phyloP scores from a whole-genome alignment of 2,113 vertebrate genomes.

The Pristiophorus japonicus region DNA sequence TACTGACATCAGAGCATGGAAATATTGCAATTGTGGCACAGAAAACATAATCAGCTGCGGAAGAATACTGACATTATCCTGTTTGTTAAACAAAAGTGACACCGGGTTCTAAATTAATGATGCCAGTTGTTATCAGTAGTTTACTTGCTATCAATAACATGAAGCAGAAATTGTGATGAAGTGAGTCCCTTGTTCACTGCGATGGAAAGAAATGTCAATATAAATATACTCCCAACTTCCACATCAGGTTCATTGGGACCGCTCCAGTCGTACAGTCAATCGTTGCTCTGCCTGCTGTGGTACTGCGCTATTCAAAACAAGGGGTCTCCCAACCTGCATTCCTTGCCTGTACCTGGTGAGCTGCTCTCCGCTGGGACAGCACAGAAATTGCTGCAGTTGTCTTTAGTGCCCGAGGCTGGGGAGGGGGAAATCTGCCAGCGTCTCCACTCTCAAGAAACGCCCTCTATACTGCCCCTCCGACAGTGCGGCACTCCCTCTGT shows the following conservation, averaged over 20 bases:
- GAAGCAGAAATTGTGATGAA: background rate
- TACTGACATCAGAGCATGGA: background rate
- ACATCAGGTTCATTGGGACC: background rate
- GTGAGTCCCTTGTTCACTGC: background rate
- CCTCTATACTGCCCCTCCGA: too few relatives aligned
- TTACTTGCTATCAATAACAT: background rate
- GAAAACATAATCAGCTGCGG: background rate
- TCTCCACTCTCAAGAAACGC: too few relatives aligned
- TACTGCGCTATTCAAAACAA: background rate
- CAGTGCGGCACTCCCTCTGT: too few relatives aligned
- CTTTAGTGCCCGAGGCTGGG: background rate
- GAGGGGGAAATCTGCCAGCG: too few relatives aligned
- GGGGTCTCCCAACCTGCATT: background rate
- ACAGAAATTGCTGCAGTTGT: background rate
- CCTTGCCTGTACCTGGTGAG: background rate
- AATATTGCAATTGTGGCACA: background rate
- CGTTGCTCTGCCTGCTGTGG: background rate
- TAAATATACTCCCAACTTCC: too few relatives aligned
- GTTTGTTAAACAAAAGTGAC: background rate
- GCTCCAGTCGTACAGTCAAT: background rate
- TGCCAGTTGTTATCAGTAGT: background rate
- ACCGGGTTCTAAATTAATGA: background rate
- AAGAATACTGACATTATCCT: background rate
- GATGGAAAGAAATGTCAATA: background rate
- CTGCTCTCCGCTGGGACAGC: background rate